Base-by-base conservation (phyloP, 1,140 invertebrate genomes). In the Leptopilina clavipes region DNA sequence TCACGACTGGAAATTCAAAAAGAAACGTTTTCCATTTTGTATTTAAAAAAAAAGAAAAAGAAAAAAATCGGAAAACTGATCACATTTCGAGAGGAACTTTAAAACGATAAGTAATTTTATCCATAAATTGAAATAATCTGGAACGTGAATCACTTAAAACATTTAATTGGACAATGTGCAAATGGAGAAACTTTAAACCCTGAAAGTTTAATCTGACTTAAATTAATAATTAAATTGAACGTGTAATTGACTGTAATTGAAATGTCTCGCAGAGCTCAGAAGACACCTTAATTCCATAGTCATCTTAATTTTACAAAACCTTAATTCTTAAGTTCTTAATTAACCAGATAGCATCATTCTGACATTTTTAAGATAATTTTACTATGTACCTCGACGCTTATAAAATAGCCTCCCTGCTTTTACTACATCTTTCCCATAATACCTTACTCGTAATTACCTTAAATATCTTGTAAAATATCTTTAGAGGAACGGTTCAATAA, bases 191-290 rank as follows among this genome's bases (percentile, higher is more conserved):
- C 48, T 52, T 52, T 17, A 52, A 52, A 52, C 48, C 48, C 48
- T 52, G 48, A 52, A n/a, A 52, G n/a, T 52, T 52, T 52, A 52
- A 52, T 52, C 48, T 17, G 48, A 52, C 14, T 52, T 52, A n/a
- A 52, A 52, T 52, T 52, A 52, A 52, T 52, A 52, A 52, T 52
- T 52, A 52, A 52, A 52, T 52, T 52, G 48, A 52, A 52, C 48
- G 14, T 17, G 48, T 52, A 52, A 52, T 52, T 52, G n/a, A 6
- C 48, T n/a, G n/a, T 52, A 52, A 52, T 52, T 52, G 14, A 3
- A 52, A 17, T 17, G 48, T 52, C 48, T 17, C 48, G 2, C n/a
- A n/a, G 48, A 17, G 17, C 48, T 2, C 37, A 40, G 37, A 52
- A 52, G n/a, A 52, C 14, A 52, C 48, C 48, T 52, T 52, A 17